These are phyloP conservation scores for Anguilla obscura DNA, from an alignment of 2,797 vertebrate species.

Conservation along the genomic window DNA sequence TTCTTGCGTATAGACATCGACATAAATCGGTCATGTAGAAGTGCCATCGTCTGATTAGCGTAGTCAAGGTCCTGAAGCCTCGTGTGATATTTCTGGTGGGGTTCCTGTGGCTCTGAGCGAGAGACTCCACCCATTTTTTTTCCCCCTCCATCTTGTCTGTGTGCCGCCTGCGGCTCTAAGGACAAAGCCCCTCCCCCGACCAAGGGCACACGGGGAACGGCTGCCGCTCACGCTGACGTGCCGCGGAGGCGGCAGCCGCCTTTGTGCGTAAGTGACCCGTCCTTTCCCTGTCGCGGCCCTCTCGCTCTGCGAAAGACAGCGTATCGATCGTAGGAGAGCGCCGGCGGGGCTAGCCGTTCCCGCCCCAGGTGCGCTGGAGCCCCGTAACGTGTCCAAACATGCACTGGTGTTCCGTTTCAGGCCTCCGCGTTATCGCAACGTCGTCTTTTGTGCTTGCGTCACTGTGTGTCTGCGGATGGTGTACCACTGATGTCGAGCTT, in stretches of 20 bases:
- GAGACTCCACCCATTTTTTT: neutral
- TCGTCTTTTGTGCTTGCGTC: neutral
- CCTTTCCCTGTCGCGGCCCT: slow-evolving; percentile 5
- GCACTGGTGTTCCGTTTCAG: neutral
- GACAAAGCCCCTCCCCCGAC: too few species aligned
- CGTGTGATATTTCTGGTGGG: neutral
- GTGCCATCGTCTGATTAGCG: neutral
- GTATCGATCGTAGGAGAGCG: neutral
- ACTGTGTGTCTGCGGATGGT: neutral
- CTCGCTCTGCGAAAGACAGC: slow-evolving; percentile 50
- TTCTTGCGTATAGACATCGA: neutral
- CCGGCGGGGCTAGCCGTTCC: neutral
- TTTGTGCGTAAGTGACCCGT: slow-evolving; percentile 39
- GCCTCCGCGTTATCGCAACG: neutral
- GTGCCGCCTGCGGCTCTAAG: neutral
- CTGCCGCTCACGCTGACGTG: slow-evolving; percentile 16
- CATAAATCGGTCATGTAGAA: neutral
- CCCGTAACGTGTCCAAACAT: neutral
- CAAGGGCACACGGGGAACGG: neutral
- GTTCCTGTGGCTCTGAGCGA: neutral
- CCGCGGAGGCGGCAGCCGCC: slow-evolving; percentile 50
- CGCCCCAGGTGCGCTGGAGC: too few species aligned
- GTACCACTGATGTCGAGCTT: neutral
- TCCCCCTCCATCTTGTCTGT: neutral
- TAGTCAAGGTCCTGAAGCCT: neutral